Base-by-base conservation (phyloP, 1,140 invertebrate genomes). In the Drosophila ananassae region DNA sequence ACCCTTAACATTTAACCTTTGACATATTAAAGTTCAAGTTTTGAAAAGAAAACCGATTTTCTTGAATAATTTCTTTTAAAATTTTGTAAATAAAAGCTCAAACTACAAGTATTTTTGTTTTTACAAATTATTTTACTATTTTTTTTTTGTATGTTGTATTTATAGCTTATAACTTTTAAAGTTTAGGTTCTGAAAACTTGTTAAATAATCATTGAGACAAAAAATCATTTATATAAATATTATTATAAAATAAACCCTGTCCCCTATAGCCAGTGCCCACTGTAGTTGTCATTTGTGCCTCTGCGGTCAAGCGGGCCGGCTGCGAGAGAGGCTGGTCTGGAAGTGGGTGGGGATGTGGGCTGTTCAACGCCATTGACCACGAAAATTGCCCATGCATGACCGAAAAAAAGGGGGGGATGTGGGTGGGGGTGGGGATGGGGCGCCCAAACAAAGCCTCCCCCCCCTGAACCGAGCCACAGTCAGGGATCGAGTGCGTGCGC, bases 291-390 rank as follows among this genome's bases (percentile, higher is more conserved):
- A 68, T 48, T 54, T 47, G 48, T 53, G 67, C 47, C 60, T 53
- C 60, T 53, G 72, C 71, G 57, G 71, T 66, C 48, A 60, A 53
- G 51, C 47, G 72, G 51, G 2, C 24, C 13, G 56, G 46, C 28
- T 28, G 48, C 30, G 13, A 30, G 24, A 41, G 48, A 50, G 21
- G 28, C 17, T n/a, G 24, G 21, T 28, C 17, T n/a, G 24, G 12
- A 34, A 53, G 59, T 52, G 58, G 64, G 30, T 37, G 66, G 60
- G 60, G 39, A 54, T 37, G 41, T 47, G 60, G 56, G 17, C 37
- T 83, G 79, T 79, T 84, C 80, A 59, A 76, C 64, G 64, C 75
- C 79, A 84, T 75, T 84, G 79, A 79, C 79, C 79, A 83, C 76
- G 60, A 84, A 74, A 83, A 75, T 66, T 63, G 79, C 54, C 63